phyloP scores from a whole-genome alignment of 2,888 invertebrate genomes.

The Brenthis hecate region DNA sequence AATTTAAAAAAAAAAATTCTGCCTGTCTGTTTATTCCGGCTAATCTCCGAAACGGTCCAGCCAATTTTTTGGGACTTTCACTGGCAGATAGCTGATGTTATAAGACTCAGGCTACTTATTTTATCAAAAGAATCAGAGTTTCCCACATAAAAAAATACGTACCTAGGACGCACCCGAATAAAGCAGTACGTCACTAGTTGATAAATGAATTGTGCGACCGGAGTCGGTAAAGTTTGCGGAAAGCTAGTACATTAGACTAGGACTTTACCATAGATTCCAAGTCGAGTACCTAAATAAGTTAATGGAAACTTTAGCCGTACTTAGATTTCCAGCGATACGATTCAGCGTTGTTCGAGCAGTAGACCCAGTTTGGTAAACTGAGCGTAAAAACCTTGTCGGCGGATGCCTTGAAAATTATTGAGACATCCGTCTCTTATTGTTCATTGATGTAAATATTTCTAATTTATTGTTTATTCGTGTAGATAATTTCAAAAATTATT shows the following conservation, averaged over 20 bases:
- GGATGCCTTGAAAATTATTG: constrained; percentile 20
- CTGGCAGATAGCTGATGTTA: too few relatives aligned
- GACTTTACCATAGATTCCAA: neutral
- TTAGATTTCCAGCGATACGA: constrained; percentile 6
- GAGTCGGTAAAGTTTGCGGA: too few relatives aligned
- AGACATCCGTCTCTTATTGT: constrained; percentile 12
- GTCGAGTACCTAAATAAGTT: constrained; percentile 10
- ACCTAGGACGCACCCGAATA: too few relatives aligned
- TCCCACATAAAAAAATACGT: too few relatives aligned
- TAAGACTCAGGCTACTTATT: too few relatives aligned
- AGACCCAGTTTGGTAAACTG: constrained; percentile 20
- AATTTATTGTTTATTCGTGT: neutral
- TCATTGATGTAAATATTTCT: constrained; percentile 2
- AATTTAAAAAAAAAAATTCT: too few relatives aligned
- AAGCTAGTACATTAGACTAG: neutral
- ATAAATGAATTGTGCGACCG: too few relatives aligned
- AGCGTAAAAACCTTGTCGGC: constrained; percentile 21
- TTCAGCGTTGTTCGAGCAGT: neutral
- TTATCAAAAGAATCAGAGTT: too few relatives aligned
- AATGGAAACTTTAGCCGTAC: constrained; percentile 15
- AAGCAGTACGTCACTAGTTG: too few relatives aligned
- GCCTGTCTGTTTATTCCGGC: too few relatives aligned
- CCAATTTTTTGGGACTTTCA: too few relatives aligned
- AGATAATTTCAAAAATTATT: neutral
- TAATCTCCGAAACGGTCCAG: too few relatives aligned